Evolutionary conservation across 2,797 vertebrate genomes (phyloP), one percentile per base, ranked within the genome.

Genomic region (Agapornis canus): DNA sequence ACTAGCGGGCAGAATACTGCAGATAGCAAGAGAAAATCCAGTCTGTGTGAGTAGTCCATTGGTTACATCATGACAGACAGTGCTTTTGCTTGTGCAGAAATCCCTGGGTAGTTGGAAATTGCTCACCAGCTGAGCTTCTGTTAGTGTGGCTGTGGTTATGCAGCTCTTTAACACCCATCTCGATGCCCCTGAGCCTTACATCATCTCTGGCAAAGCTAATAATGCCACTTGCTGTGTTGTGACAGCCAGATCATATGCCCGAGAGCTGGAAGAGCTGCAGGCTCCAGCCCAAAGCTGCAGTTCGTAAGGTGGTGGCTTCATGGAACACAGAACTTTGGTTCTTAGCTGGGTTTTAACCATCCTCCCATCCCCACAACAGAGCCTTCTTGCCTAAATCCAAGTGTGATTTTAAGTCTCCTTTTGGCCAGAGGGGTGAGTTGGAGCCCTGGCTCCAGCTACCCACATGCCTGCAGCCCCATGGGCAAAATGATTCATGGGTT

Each of bases 261-360:
- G 10, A 20, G 75, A 64, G 27, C 57, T 39, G 64, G 37, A 19
- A 23, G 23, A 43, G 16, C 18, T 56, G n/a, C 31, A 22, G 31
- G 13, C 11, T 35, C 11, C 13, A 48, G 35, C 27, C 17, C 26
- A 29, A 27, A 79, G 78, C 23, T 39, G 61, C 23, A 21, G 22
- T 21, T 49, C 39, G 15, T 75, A 15, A 64, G 16, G 8, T 27
- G 18, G 5, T 43, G 39, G 31, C 31, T 59, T 76, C 2, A 4
- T 3, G 9, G 70, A 37, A 21, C 1, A 1, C 2, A 0, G 3
- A 17, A 15, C 26, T 51, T n/a, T 0, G 0, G 8, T 66, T 66
- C 48, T 76, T 32, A 42, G 1, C 9, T 3, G 1, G 3, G 2
- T 59, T 79, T 76, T 70, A 49, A 60, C n/a, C 47, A 37, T 59